Conservation (phyloP, 2,113 vertebrate genomes). For the Eleginops maclovinus region DNA sequence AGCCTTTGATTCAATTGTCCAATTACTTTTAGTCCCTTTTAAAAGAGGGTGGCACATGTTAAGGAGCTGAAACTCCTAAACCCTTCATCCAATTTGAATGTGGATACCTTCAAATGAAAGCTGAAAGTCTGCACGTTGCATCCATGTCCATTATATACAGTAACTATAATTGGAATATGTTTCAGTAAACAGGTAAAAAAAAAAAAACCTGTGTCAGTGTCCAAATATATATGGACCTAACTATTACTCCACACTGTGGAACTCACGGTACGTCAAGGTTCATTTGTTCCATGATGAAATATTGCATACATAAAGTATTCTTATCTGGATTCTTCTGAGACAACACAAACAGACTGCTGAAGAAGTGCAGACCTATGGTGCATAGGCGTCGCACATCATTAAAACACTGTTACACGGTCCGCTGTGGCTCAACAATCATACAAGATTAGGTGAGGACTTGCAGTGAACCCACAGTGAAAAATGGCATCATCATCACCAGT, state of each 20-base stretch:
- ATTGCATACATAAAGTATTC: constrained; percentile 1
- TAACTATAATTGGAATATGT: no score
- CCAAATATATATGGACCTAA: no score
- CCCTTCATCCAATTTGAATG: no score
- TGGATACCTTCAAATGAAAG: no score
- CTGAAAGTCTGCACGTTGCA: no score
- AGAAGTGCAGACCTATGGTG: constrained; percentile 9
- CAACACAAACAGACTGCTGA: constrained; percentile 6
- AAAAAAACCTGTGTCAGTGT: no score
- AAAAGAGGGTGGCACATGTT: no score
- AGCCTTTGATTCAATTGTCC: no score
- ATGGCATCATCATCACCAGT: constrained; percentile 63
- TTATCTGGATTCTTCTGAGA: constrained; percentile 3
- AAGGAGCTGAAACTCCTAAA: no score
- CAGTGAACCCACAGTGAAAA: constrained; percentile 49
- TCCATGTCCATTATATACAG: no score
- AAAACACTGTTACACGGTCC: constrained; percentile 22
- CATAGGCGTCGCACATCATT: constrained; percentile 35
- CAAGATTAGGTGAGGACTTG: constrained; percentile 44
- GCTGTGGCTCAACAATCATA: constrained; percentile 43
- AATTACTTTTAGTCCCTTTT: no score
- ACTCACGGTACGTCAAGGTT: not conserved
- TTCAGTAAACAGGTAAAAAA: no score
- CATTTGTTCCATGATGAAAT: constrained; percentile 42
- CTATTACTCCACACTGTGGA: constrained; percentile 11